phyloP scores from a whole-genome alignment of 2,113 vertebrate genomes.

The Pyxicephalus adspersus region DNA sequence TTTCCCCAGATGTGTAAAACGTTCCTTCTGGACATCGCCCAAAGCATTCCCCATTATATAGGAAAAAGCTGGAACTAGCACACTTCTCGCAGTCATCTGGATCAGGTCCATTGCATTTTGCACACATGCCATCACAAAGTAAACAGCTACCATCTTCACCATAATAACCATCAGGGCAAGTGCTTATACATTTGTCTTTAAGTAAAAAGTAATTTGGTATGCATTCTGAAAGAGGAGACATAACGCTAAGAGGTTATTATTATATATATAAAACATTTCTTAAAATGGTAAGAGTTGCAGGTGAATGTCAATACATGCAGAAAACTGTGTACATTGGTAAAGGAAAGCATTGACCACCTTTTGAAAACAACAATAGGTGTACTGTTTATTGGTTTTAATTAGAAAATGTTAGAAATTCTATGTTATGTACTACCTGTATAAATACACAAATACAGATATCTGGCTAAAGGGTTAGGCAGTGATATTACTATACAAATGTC shows the following conservation, averaged over 20 bases:
- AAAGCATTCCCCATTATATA: constrained; percentile 77
- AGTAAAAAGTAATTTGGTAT: constrained; percentile 75
- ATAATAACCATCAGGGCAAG: constrained; percentile 81
- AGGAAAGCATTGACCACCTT: too few species aligned
- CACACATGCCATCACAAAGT: constrained; percentile 78
- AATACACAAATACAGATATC: too few species aligned
- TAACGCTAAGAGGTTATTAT: background rate
- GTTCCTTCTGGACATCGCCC: constrained; percentile 74
- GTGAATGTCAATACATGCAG: too few species aligned
- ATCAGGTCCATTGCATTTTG: constrained; percentile 77
- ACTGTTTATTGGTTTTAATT: too few species aligned
- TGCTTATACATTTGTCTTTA: constrained; percentile 70
- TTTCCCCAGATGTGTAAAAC: constrained; percentile 69
- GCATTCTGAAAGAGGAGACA: constrained; percentile 74
- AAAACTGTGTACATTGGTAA: too few species aligned
- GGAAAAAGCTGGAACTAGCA: constrained; percentile 51
- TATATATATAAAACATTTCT: background rate
- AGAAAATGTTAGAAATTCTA: too few species aligned
- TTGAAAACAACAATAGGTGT: too few species aligned
- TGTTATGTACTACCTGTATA: too few species aligned
- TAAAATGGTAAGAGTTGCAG: too few species aligned
- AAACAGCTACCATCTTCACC: constrained; percentile 70
- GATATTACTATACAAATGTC: too few species aligned
- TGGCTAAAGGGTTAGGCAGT: too few species aligned
- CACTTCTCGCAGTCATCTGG: constrained; percentile 82